Evolutionary conservation across 2,113 vertebrate genomes (phyloP), one percentile per base, ranked within the genome.

Genomic region (Amphiprion percula): DNA sequence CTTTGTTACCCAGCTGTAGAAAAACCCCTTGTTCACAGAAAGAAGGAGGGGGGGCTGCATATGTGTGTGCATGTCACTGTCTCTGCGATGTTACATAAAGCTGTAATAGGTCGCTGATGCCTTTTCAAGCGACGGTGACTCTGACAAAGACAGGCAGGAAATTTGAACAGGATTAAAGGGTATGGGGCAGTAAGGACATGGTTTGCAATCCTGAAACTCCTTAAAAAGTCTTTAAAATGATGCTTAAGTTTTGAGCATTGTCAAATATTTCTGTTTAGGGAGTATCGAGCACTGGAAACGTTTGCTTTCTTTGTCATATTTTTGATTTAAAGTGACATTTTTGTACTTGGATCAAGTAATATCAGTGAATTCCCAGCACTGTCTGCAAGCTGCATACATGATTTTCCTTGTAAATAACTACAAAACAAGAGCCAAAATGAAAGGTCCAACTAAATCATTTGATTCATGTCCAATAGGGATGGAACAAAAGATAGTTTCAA

Each of bases 1-100:
- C 94, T 94, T 94, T 94, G 94, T 94, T 95, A 93, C 90, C 92
- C 94, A 94, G 93, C 94, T 94, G 94, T 93, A 94, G 91, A 93
- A 92, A 92, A 92, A 80, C 63, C 86, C 89, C 90, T 91, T 93
- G 90, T 91, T 94, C 91, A 91, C 89, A 89, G 82, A 92, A 74
- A 78, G 77, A 62, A 78, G 75, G 76, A 73, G 10, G 73, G 52
- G 47, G 67, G 68, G 12, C 2, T 74, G 23, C 62, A 54, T 50
- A 44, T 83, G 79, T 72, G 74, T 66, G 87, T 60, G 69, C 44
- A 60, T n/a, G 37, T 68, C 58, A 28, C 76, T 6, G 62, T 77
- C 85, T 85, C 53, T 0, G 6, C 61, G 66, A 82, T 33, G 37
- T 91, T 87, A 91, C 90, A 88, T 89, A 90, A 90, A 93, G 85